These are phyloP conservation scores for Atethmia centrago DNA, from an alignment of 2,888 invertebrate species.

Conservation along the genomic window DNA sequence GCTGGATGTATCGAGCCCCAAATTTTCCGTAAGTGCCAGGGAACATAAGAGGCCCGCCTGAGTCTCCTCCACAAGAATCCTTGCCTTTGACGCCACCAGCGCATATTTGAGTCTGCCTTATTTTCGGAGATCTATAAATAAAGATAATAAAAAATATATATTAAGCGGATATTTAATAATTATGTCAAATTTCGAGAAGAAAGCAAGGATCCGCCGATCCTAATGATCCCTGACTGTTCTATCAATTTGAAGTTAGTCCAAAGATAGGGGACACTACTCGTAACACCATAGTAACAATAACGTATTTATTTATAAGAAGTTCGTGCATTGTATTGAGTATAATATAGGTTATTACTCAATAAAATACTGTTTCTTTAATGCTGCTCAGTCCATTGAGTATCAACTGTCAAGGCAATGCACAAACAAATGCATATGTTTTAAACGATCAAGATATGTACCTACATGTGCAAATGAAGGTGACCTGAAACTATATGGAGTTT, in stretches of 20 bases:
- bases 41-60: constrained; percentile 92
- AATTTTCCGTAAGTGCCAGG: constrained; percentile 74
- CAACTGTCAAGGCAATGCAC: too few species aligned
- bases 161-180: background rate
- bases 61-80: constrained; percentile 93
- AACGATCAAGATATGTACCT: too few species aligned
- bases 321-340: background rate
- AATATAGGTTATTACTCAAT: background rate
- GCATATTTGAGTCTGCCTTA: constrained; percentile 88
- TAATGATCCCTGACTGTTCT: background rate
- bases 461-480: background rate
- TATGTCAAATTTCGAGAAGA: constrained; percentile 6
- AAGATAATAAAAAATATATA: background rate
- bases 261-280: constrained; percentile 1
- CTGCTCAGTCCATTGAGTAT: background rate
- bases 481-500: background rate
- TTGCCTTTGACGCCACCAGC: constrained; percentile 88
- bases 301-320: background rate
- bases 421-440: background rate
- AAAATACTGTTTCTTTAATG: background rate
- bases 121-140: constrained; percentile 66
- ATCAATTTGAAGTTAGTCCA: background rate
- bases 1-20: constrained; percentile 89
- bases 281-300: background rate
- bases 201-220: background rate